These are phyloP conservation scores for Microcebus tavaratra DNA, from an alignment of 2,113 vertebrate species.

Conservation along the genomic window DNA sequence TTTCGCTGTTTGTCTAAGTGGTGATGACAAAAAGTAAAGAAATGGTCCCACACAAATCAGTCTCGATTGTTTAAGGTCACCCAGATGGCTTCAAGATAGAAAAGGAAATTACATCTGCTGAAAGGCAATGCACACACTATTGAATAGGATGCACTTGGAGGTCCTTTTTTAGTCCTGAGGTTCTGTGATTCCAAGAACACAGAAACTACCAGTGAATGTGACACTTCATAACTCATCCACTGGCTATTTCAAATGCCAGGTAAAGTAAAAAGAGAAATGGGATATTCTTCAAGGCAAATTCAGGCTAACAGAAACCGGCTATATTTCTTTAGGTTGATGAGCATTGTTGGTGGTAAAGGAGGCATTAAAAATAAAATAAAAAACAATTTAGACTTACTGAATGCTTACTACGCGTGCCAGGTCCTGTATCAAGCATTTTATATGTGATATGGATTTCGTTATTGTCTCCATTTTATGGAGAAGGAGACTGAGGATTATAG, in stretches of 20 bases:
- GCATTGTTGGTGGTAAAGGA: background rate
- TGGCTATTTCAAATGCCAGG: background rate
- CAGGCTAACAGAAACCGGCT: background rate
- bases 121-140: background rate
- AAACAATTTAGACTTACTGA: background rate
- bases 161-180: background rate
- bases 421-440: background rate
- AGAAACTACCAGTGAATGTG: background rate
- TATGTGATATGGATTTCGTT: background rate
- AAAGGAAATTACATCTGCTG: background rate
- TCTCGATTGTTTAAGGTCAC: conserved; percentile 22
- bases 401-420: background rate
- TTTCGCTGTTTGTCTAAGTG: conserved; percentile 4
- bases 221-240: background rate
- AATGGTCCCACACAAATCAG: background rate
- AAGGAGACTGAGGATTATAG: background rate
- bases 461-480: background rate
- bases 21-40: background rate
- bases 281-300: background rate
- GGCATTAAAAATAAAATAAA: background rate
- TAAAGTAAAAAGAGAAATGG: background rate
- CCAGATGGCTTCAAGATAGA: background rate
- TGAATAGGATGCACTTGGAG: background rate
- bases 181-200: background rate
- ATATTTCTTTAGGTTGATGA: background rate